A percentile compares a stretch with the other conserved stretches of the same genome.
phyloP scores from a whole-genome alignment of 2,888 invertebrate species.

The Flabesymbios commensalis region DNA sequence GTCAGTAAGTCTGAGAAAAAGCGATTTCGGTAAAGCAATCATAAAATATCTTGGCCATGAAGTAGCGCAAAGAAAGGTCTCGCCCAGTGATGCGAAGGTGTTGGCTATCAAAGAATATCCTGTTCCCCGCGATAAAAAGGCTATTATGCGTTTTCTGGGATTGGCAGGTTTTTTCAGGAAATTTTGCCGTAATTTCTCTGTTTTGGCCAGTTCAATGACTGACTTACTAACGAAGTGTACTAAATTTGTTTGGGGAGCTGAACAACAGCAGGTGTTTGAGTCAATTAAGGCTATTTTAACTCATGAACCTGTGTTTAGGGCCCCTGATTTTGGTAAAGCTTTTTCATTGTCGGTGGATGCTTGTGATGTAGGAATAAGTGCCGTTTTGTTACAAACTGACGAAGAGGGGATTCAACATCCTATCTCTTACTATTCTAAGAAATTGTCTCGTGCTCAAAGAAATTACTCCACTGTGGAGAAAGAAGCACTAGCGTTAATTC shows the following conservation, averaged over 20 bases:
- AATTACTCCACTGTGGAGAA: slow-evolving; percentile 20
- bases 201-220: neutral
- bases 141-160: slow-evolving; percentile 15
- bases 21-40: slow-evolving; percentile 14
- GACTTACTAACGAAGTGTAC: neutral
- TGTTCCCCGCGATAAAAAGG: neutral
- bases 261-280: neutral
- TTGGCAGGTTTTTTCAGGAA: slow-evolving; percentile 4
- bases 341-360: neutral
- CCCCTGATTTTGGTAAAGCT: neutral
- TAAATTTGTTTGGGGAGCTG: neutral
- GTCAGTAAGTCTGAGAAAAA: slow-evolving; percentile 10
- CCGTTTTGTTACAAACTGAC: slow-evolving; percentile 1
- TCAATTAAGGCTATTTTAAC: neutral
- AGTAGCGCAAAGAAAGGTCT: slow-evolving; percentile 16
- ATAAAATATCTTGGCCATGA: slow-evolving; percentile 34
- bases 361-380: neutral
- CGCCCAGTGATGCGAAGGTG: slow-evolving; percentile 13
- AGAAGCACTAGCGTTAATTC: slow-evolving; percentile 7
- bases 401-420: neutral
- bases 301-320: neutral
- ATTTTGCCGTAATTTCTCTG: neutral
- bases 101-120: slow-evolving; percentile 10
- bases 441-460: too few relatives aligned
- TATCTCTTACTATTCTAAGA: slow-evolving; percentile 7